These are phyloP conservation scores for Microctonus aethiopoides DNA, from an alignment of 2,888 invertebrate species.

Conservation along the genomic window DNA sequence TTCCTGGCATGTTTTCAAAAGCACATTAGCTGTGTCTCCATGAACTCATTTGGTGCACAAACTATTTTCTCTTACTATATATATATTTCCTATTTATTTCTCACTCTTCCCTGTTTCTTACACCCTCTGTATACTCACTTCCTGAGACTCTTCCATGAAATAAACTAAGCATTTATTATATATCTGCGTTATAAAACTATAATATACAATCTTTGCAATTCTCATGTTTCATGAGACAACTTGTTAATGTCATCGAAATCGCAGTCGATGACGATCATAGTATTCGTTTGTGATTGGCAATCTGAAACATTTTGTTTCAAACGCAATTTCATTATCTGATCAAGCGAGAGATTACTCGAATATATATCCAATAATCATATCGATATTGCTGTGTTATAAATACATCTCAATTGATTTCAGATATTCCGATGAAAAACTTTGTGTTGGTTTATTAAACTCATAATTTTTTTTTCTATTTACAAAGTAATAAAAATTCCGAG, in stretches of 20 bases:
- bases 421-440: constrained; percentile 10
- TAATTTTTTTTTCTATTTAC: background rate
- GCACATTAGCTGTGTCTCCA: background rate
- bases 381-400: constrained; percentile 23
- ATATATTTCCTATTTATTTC: too few relatives aligned
- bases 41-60: background rate
- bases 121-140: background rate
- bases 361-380: background rate
- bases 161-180: background rate
- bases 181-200: too few relatives aligned
- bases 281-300: background rate
- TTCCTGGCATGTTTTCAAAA: background rate
- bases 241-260: background rate
- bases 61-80: background rate
- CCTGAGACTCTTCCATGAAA: background rate
- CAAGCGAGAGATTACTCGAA: background rate
- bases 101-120: too few relatives aligned
- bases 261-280: background rate
- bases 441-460: background rate
- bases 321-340: background rate
- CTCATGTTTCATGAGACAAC: background rate
- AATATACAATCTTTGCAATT: too few relatives aligned
- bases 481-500: too few relatives aligned
- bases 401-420: background rate
- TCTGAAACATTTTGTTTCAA: background rate